phyloP scores from a whole-genome alignment of 2,797 vertebrate species.

The Takifugu rubripes region DNA sequence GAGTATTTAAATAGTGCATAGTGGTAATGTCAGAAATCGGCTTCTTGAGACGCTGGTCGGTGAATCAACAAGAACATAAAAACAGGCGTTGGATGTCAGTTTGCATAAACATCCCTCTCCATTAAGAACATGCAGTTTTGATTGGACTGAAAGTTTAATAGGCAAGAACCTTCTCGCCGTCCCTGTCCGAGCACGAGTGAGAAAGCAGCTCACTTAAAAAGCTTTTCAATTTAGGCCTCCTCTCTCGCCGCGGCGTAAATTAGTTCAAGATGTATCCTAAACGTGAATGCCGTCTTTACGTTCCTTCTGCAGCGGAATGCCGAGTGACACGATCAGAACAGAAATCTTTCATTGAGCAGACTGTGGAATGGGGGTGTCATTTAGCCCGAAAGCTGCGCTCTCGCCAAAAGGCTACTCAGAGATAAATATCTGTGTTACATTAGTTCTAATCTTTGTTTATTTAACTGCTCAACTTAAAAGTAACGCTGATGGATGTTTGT shows the following conservation, averaged over 20 bases:
- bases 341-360: conserved; percentile 21
- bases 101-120: too few relatives aligned
- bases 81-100: too few relatives aligned
- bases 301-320: conserved; percentile 41
- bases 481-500: conserved; percentile 34
- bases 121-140: neutral
- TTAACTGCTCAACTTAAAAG: conserved; percentile 26
- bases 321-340: conserved; percentile 32
- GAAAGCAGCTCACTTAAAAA: conserved; percentile 19
- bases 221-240: conserved; percentile 21
- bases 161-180: neutral
- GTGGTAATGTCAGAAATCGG: too few relatives aligned
- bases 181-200: neutral
- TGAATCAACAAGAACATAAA: too few relatives aligned
- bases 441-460: conserved; percentile 52
- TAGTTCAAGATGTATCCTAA: conserved; percentile 30
- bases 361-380: conserved; percentile 27
- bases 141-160: neutral
- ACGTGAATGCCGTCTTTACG: conserved; percentile 46
- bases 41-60: too few relatives aligned
- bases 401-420: conserved; percentile 33
- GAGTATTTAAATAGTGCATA: too few relatives aligned
- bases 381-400: conserved; percentile 31
- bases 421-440: conserved; percentile 47
- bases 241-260: conserved; percentile 24